A percentile compares a stretch with the other conserved stretches of the same genome.
phyloP scores from a whole-genome alignment of 2,888 invertebrate genomes.

The Gryllus longicercus region DNA sequence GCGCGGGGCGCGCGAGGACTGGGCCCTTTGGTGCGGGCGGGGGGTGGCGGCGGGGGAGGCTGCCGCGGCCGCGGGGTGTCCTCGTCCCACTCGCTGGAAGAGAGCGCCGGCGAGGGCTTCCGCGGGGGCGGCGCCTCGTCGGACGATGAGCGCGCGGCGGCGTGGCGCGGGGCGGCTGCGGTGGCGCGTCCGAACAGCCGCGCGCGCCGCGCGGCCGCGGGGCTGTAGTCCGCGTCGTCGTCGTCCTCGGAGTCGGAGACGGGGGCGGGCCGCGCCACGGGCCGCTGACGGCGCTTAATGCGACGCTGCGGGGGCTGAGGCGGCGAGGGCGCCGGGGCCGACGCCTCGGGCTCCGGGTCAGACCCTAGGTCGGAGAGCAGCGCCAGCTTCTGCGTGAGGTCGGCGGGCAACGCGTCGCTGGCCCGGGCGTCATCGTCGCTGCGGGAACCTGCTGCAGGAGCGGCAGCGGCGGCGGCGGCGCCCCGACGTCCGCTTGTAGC shows the following conservation, averaged over 20 bases:
- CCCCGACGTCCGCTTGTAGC: background rate
- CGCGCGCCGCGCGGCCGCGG: background rate
- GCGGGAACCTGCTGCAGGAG: background rate
- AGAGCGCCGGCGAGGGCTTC: background rate
- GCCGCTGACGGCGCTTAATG: background rate
- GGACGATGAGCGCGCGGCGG: background rate
- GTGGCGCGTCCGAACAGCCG: slow-evolving; percentile 42
- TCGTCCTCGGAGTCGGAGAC: background rate
- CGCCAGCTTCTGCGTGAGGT: slow-evolving; percentile 24
- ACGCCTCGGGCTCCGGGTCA: slow-evolving; percentile 39
- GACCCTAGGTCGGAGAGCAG: background rate
- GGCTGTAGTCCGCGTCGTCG: background rate
- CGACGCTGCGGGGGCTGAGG: background rate
- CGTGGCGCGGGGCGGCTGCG: slow-evolving; percentile 35
- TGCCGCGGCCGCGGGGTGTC: background rate
- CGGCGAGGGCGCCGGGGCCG: slow-evolving; percentile 42
- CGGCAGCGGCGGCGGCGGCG: background rate
- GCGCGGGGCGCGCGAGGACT: background rate
- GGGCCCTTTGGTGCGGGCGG: background rate
- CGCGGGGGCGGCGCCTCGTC: slow-evolving; percentile 11
- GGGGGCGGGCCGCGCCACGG: background rate
- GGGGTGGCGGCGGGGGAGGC: background rate
- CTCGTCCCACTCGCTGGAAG: background rate
- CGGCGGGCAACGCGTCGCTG: slow-evolving; percentile 42
- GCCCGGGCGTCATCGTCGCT: slow-evolving; percentile 23